These are phyloP conservation scores for Rallus crepitans DNA, from an alignment of 2,797 vertebrate genomes.

Conservation along the genomic window DNA sequence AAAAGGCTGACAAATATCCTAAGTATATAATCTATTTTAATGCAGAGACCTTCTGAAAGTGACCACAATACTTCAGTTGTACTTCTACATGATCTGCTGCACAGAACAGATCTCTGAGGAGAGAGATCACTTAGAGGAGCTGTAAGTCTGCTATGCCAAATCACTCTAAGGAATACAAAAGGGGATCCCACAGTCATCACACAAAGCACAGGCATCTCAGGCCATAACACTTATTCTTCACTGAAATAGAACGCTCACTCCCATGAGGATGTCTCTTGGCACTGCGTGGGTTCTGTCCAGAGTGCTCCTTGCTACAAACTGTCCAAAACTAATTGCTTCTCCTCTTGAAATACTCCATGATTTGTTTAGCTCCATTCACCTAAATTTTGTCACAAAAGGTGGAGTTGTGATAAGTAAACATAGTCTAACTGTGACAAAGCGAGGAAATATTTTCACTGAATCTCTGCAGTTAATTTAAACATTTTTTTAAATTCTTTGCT, in stretches of 20 bases:
- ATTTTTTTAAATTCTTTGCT: neutral
- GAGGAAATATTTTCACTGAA: neutral
- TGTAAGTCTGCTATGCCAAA: neutral
- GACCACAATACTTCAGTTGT: neutral
- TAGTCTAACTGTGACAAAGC: neutral
- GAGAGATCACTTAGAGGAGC: neutral
- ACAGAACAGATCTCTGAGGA: neutral
- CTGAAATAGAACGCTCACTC: neutral
- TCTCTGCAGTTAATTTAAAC: neutral
- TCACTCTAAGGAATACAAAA: neutral
- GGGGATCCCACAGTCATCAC: neutral
- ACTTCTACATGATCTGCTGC: neutral
- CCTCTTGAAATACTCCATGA: neutral
- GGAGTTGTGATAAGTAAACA: neutral
- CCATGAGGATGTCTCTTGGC: neutral
- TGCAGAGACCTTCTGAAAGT: neutral
- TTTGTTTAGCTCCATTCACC: neutral
- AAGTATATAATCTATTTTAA: neutral
- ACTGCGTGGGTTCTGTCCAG: neutral
- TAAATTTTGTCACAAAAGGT: neutral
- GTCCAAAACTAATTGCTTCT: neutral
- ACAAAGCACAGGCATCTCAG: neutral
- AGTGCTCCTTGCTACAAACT: neutral
- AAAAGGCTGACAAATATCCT: neutral
- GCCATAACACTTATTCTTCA: neutral